These are phyloP conservation scores for Aegotheles bennettii DNA, from an alignment of 2,113 vertebrate genomes.

Conservation along the genomic window DNA sequence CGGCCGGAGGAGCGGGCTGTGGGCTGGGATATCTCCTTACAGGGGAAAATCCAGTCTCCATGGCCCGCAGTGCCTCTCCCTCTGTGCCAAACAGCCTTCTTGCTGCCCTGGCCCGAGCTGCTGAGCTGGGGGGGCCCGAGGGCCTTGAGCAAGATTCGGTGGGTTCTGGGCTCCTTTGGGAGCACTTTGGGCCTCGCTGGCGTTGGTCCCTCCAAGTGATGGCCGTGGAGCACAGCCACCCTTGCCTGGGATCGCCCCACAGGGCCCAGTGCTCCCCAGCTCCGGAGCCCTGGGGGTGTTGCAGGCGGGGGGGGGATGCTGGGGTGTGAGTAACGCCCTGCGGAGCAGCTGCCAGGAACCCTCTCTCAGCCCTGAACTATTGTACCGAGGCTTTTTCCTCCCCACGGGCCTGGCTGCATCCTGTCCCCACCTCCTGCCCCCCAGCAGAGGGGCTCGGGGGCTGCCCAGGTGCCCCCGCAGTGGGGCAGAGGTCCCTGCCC, in stretches of 20 bases:
- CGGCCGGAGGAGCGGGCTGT: not conserved
- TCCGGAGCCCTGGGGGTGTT: accelerated
- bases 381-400: not conserved
- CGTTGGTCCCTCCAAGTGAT: accelerated
- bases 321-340: accelerated
- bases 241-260: accelerated
- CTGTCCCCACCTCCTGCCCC: not conserved
- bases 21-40: not conserved
- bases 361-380: accelerated
- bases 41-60: not conserved
- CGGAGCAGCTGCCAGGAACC: not conserved
- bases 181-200: accelerated
- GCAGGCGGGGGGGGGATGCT: too few relatives aligned
- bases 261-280: not conserved
- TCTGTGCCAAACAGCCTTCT: accelerated
- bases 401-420: accelerated
- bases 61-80: not conserved
- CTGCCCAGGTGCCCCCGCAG: not conserved
- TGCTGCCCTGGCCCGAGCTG: accelerated
- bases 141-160: accelerated
- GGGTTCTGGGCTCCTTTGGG: accelerated
- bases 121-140: accelerated
- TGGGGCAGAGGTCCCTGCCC: not conserved
- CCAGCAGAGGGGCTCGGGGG: accelerated
- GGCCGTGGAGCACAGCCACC: accelerated